Evolutionary conservation across 2,888 invertebrate genomes (phyloP), one percentile per base, ranked within the genome.

Genomic region (Crepidodera aurea): DNA sequence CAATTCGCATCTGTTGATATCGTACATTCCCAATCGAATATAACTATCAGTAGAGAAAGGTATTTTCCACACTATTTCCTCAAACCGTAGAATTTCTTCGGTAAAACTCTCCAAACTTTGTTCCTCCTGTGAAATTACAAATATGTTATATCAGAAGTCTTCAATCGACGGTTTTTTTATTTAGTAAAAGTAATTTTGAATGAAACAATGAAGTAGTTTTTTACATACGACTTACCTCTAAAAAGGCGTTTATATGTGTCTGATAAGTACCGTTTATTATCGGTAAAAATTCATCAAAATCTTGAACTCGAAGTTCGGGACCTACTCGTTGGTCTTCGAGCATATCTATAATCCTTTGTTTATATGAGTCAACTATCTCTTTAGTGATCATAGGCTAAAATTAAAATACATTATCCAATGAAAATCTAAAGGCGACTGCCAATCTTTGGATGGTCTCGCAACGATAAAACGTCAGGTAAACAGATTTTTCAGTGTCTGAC

Each of bases 1-100:
- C 25, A 96, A 83, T 56, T 91, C 91, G 48, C 85, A 87, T 57
- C 96, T 87, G 78, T 93, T 90, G 78, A 96, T 89, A 75, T 92
- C 90, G 77, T 93, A 97, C 82, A 95, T 87, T 6, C 94, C 94
- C 75, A 92, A 88, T 12, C 89, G 87, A 13, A 91, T 85, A 0
- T 90, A 89, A 62, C 88, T 86, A 68, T 88, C 86, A 25, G 86
- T 79, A 71, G 82, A 71, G 51, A 83, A 62, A 0, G 88, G 87
- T 62, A 92, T 88, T 60, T 85, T 84, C 54, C 83, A 83, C 40
- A 87, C 84, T 16, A 90, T 60, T 12, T 32, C 32, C 44, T 62
- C 12, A 27, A 59, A 44, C 7, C 7, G 10, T 1, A 3, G 1
- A 2, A 39, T 27, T 13, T 46, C 27, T 10, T 48, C 48, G 12